A percentile compares a stretch with the other conserved stretches of the same genome.
These are phyloP conservation scores for Nemopilema nomurai DNA, from an alignment of 30 jellyfish, hydroid and myxozoan genomes.

Conservation along the genomic window DNA sequence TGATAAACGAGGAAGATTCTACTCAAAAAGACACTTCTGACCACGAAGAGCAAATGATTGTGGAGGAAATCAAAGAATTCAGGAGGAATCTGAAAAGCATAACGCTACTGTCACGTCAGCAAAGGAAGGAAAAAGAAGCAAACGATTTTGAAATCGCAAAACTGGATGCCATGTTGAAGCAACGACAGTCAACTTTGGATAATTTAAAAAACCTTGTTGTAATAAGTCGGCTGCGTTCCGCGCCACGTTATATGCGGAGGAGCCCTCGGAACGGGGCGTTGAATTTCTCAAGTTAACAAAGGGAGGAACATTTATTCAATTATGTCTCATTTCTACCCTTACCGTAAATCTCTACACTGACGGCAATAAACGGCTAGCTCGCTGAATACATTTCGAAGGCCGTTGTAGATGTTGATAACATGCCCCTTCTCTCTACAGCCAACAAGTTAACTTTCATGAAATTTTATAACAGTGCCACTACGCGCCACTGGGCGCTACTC, in stretches of 20 bases:
- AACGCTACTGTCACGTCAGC: slow-evolving; percentile 4
- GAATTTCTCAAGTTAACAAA: no score
- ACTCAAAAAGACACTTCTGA: slow-evolving; percentile 20
- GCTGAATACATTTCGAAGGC: no score
- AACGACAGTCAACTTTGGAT: neutral
- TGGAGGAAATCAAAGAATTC: slow-evolving; percentile 29
- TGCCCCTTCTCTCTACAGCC: no score
- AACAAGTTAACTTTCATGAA: no score
- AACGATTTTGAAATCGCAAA: neutral
- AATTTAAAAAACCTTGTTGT: neutral
- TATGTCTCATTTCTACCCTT: no score
- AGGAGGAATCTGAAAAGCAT: slow-evolving; percentile 22
- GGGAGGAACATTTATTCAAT: no score
- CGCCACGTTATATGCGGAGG: slow-evolving; percentile 31
- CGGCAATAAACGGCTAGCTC: no score
- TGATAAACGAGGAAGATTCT: neutral
- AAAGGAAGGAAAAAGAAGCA: slow-evolving; percentile 2
- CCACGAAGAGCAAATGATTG: slow-evolving; percentile 16
- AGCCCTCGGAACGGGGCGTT: neutral
- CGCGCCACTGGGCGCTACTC: no score
- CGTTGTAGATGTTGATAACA: no score
- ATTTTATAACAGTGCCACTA: no score
- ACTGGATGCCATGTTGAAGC: neutral
- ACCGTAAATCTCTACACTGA: no score
- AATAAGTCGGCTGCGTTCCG: neutral